Evolutionary conservation across 2,888 invertebrate species (phyloP).

Genomic region (Laothoe populi): DNA sequence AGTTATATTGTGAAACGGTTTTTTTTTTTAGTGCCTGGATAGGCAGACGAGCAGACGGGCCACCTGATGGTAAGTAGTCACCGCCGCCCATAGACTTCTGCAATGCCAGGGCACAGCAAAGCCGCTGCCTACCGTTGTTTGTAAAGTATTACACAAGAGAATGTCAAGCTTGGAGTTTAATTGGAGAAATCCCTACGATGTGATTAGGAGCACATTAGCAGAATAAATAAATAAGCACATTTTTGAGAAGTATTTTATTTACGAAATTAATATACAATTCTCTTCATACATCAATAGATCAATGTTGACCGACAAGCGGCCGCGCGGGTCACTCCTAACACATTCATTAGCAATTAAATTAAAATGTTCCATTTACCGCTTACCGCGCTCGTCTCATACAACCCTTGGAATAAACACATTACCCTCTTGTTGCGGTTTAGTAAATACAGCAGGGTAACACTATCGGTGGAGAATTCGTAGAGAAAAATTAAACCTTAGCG

Average conservation of each 20-base stretch:
- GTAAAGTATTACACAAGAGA: too few relatives aligned
- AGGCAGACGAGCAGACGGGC: too few relatives aligned
- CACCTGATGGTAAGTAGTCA: too few relatives aligned
- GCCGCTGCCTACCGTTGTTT: too few relatives aligned
- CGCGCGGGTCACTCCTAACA: slow-evolving; percentile 65
- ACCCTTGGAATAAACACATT: slow-evolving; percentile 32
- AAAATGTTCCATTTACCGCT: slow-evolving; percentile 39
- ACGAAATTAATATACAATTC: slow-evolving; percentile 83
- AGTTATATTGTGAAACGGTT: too few relatives aligned
- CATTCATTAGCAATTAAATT: slow-evolving; percentile 50
- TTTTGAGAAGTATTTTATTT: slow-evolving; percentile 80
- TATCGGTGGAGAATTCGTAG: slow-evolving; percentile 41
- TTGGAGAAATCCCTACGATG: too few relatives aligned
- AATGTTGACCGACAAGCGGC: slow-evolving; percentile 66
- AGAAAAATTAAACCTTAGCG: not conserved
- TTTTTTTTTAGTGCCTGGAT: too few relatives aligned
- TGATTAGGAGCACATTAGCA: not conserved
- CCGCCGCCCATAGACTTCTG: too few relatives aligned
- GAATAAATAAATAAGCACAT: slow-evolving; percentile 44
- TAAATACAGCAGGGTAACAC: slow-evolving; percentile 39
- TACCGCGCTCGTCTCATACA: slow-evolving; percentile 45
- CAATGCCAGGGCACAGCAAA: too few relatives aligned
- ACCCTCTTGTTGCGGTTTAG: slow-evolving; percentile 27
- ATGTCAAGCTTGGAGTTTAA: too few relatives aligned
- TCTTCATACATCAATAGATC: slow-evolving; percentile 74